These are phyloP conservation scores for Carcharodon carcharias DNA, from an alignment of 2,797 vertebrate species.

Conservation along the genomic window DNA sequence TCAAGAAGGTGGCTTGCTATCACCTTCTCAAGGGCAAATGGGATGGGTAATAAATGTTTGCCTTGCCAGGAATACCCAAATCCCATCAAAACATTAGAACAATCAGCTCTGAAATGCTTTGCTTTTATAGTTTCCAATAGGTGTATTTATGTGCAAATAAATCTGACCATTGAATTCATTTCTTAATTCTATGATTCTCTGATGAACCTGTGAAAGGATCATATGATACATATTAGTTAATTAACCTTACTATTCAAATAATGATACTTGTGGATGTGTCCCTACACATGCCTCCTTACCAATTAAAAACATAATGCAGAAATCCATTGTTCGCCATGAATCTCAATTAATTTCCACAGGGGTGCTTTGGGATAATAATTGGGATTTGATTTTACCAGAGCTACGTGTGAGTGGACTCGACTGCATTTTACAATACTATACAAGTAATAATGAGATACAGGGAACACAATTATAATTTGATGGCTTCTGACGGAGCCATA, in stretches of 20 bases:
- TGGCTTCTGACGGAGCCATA: background rate
- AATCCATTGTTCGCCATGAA: background rate
- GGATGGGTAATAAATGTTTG: background rate
- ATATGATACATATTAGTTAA: background rate
- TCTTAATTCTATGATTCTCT: background rate
- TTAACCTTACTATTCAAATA: background rate
- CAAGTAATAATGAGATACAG: slow-evolving; percentile 18
- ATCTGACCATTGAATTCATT: background rate
- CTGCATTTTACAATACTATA: background rate
- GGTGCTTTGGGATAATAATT: background rate
- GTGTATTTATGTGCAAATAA: background rate
- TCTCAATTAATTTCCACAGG: background rate
- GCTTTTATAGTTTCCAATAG: background rate
- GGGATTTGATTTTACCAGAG: background rate
- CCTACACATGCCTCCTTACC: background rate
- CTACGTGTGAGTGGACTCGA: background rate
- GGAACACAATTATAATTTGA: slow-evolving; percentile 11
- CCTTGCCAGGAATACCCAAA: background rate
- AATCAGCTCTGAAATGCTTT: background rate
- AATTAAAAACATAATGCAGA: background rate
- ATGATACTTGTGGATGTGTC: background rate
- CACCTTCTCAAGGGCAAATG: background rate
- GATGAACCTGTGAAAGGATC: background rate
- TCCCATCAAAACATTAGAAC: background rate
- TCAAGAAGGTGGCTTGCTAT: background rate